A percentile compares a stretch with the other conserved stretches of the same genome.
Conservation (phyloP, 2,888 invertebrate species). For the Drosophila barbarae region DNA sequence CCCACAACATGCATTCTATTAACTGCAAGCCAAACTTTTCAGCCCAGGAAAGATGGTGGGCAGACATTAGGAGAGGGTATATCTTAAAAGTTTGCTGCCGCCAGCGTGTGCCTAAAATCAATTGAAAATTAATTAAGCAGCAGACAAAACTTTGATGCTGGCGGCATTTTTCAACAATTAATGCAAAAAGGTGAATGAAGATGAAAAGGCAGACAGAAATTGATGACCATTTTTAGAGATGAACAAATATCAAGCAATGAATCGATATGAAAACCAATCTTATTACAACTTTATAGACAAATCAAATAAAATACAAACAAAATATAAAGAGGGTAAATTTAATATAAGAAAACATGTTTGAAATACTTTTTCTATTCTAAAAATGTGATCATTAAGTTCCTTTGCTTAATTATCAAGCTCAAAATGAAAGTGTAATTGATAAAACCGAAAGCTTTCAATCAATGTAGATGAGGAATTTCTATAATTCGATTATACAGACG, state of each 20-base stretch:
- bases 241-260: not conserved
- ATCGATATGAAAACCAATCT: not conserved
- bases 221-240: not conserved
- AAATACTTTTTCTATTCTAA: too few species aligned
- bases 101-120: conserved; percentile 49
- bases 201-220: conserved; percentile 3
- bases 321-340: not conserved
- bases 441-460: conserved; percentile 1
- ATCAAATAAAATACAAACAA: too few species aligned
- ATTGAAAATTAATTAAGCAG: conserved; percentile 53
- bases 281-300: too few species aligned
- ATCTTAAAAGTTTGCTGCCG: conserved; percentile 18
- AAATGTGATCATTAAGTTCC: too few species aligned
- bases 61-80: conserved; percentile 4
- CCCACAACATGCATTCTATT: conserved; percentile 22
- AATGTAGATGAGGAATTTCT: conserved; percentile 8
- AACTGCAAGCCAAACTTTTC: conserved; percentile 28
- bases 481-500: conserved; percentile 21
- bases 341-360: not conserved
- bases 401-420: not conserved
- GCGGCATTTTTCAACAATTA: conserved; percentile 40
- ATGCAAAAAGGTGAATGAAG: conserved; percentile 29
- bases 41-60: conserved; percentile 1
- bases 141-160: conserved; percentile 41
- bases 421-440: not conserved